A percentile compares a stretch with the other conserved stretches of the same genome.
Evolutionary conservation across 2,888 invertebrate genomes (phyloP).

Genomic region (Notodonta dromedarius): DNA sequence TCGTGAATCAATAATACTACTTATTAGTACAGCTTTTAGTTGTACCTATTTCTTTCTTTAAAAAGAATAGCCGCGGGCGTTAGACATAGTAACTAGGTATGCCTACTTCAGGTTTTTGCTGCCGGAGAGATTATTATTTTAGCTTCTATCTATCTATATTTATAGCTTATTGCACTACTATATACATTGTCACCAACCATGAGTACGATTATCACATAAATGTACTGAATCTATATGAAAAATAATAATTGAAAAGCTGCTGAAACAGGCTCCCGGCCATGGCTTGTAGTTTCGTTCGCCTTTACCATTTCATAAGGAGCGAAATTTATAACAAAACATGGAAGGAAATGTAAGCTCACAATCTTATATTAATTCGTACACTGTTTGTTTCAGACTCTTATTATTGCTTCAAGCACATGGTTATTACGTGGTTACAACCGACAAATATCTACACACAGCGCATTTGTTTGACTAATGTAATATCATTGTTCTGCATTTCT

Average conservation of each 20-base stretch:
- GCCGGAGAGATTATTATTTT: not conserved
- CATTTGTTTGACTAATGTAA: slow-evolving; percentile 9
- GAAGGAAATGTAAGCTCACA: too few relatives aligned
- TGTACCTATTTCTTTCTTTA: not conserved
- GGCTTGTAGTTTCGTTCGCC: not conserved
- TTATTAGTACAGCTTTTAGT: too few relatives aligned
- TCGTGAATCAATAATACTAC: too few relatives aligned
- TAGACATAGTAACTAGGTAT: not conserved
- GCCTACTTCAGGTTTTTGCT: not conserved
- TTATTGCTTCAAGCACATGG: slow-evolving; percentile 10
- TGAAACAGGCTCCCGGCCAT: not conserved
- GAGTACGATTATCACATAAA: slow-evolving; percentile 54
- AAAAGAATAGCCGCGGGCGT: not conserved
- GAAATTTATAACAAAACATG: not conserved
- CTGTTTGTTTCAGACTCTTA: slow-evolving; percentile 5
- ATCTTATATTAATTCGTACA: not conserved
- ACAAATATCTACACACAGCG: slow-evolving; percentile 4
- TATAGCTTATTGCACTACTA: slow-evolving; percentile 6
- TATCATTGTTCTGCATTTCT: slow-evolving; percentile 73
- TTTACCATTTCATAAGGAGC: not conserved
- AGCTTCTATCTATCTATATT: not conserved
- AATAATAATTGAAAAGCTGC: not conserved
- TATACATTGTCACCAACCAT: slow-evolving; percentile 53
- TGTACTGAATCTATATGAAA: slow-evolving; percentile 26
- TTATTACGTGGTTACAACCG: not conserved